Conservation (phyloP, 2,888 invertebrate genomes). For the Ischnus inquisitorius region DNA sequence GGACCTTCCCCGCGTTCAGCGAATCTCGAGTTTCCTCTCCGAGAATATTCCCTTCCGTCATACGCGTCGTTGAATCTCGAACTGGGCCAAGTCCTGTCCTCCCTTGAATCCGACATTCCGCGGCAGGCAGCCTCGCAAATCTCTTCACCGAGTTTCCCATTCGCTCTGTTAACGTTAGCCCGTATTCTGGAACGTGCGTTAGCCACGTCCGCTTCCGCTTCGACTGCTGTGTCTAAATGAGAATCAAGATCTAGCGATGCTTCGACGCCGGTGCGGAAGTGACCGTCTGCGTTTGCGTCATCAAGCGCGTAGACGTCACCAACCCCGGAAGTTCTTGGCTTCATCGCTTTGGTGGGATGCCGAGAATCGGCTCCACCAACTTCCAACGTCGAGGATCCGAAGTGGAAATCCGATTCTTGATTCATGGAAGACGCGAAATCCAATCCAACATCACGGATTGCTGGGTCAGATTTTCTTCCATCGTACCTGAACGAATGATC, state of each 20-base stretch:
- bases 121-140: constrained; percentile 25
- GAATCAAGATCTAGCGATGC: constrained; percentile 21
- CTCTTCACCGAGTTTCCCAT: neutral
- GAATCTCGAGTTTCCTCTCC: neutral
- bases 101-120: neutral
- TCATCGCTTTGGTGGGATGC: neutral
- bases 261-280: neutral
- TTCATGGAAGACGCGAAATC: neutral
- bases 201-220: neutral
- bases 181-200: neutral
- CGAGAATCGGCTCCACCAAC: constrained; percentile 1
- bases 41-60: constrained; percentile 5
- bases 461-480: neutral
- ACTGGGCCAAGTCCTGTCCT: neutral
- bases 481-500: neutral
- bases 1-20: neutral
- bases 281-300: neutral
- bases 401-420: constrained; percentile 12
- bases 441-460: too few species aligned
- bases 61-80: constrained; percentile 13
- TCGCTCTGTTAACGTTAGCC: neutral
- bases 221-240: constrained; percentile 21
- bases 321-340: neutral
- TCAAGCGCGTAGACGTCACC: neutral
- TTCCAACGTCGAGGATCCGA: neutral